These are phyloP conservation scores for Cyaniris semiargus DNA, from an alignment of 2,888 invertebrate species.

Conservation along the genomic window DNA sequence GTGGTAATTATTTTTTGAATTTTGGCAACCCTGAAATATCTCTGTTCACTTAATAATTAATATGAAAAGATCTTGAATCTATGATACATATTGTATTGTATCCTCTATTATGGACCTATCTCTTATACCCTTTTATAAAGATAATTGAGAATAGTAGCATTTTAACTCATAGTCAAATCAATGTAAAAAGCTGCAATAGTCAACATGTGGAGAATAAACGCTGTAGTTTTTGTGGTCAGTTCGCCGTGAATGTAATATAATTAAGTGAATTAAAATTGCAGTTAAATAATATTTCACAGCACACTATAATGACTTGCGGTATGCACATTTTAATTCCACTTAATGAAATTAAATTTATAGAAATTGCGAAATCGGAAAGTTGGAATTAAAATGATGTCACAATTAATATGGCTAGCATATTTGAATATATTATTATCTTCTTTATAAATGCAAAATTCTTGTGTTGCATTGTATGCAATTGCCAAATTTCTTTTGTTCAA, in stretches of 20 bases:
- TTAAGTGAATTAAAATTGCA: constrained; percentile 33
- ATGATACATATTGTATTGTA: too few species aligned
- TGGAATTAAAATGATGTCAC: not conserved
- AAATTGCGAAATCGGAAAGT: not conserved
- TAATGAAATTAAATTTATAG: not conserved
- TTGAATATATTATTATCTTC: not conserved
- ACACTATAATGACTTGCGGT: constrained; percentile 1
- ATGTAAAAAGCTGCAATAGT: not conserved
- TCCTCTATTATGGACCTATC: too few species aligned
- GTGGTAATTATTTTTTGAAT: not conserved
- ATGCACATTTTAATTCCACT: not conserved
- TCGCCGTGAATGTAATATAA: constrained; percentile 6
- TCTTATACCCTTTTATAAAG: too few species aligned
- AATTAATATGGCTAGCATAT: not conserved
- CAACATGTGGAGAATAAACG: constrained; percentile 17
- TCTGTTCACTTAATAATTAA: not conserved
- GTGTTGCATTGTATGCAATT: too few species aligned
- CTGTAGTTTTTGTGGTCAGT: constrained; percentile 6
- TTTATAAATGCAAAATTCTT: too few species aligned
- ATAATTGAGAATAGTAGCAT: too few species aligned
- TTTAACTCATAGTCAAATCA: not conserved
- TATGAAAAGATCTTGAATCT: too few species aligned
- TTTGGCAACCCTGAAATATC: not conserved
- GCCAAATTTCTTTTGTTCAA: too few species aligned
- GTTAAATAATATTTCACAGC: constrained; percentile 17